phyloP scores from a whole-genome alignment of 2,888 invertebrate species.

The Cheilosia grossa region DNA sequence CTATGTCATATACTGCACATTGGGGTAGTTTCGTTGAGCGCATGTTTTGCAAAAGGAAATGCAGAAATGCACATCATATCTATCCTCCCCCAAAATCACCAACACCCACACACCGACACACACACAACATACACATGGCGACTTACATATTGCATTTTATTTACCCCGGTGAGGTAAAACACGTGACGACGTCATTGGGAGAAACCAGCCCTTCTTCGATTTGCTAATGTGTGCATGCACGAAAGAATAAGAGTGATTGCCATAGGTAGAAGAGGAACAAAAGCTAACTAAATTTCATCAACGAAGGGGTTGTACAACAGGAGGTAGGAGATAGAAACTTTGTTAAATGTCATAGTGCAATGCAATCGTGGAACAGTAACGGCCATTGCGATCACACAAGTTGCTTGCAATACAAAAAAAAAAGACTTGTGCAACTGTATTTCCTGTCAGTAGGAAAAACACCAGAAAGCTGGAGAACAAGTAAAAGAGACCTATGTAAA shows the following conservation, averaged over 20 bases:
- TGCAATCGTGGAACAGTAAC: conserved; percentile 1
- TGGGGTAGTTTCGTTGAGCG: conserved; percentile 1
- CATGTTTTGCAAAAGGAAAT: conserved; percentile 13
- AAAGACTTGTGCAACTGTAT: too few relatives aligned
- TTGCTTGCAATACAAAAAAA: too few relatives aligned
- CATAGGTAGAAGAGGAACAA: background rate
- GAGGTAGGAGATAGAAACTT: too few relatives aligned
- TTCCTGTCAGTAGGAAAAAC: too few relatives aligned
- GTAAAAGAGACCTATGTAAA: too few relatives aligned
- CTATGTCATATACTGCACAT: background rate
- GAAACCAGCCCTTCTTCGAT: background rate
- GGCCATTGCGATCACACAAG: background rate
- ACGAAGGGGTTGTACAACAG: too few relatives aligned
- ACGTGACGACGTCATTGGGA: conserved; percentile 10
- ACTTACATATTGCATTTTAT: background rate
- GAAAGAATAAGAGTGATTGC: background rate
- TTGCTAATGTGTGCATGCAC: background rate
- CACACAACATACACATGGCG: too few relatives aligned
- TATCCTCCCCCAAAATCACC: conserved; percentile 1
- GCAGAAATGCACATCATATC: background rate
- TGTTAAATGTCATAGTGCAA: background rate
- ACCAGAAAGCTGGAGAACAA: too few relatives aligned
- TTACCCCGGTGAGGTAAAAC: background rate
- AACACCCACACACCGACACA: background rate
- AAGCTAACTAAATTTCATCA: background rate